Percentiles rank a stretch among this genome's conserved stretches.
phyloP scores from a whole-genome alignment of 2,888 invertebrate genomes.

The Cryptus armator region DNA sequence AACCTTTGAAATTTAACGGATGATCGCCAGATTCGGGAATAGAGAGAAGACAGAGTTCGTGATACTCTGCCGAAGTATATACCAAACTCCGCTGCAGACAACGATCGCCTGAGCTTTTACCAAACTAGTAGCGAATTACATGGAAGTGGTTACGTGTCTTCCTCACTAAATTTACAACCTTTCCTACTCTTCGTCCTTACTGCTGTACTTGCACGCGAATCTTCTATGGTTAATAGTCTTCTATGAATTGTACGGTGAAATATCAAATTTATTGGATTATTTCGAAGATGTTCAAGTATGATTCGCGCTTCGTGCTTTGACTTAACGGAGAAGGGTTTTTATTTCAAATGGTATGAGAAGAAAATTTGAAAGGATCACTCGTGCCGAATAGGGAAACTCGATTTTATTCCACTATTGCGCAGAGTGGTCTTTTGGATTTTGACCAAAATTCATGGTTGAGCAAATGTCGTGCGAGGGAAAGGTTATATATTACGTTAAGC shows the following conservation, averaged over 20 bases:
- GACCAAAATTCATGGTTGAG: slow-evolving; percentile 10
- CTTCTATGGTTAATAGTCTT: background rate
- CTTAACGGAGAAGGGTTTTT: slow-evolving; percentile 28
- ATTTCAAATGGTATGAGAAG: background rate
- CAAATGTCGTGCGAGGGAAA: slow-evolving; percentile 15
- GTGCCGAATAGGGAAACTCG: slow-evolving; percentile 4
- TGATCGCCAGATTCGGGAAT: slow-evolving; percentile 28
- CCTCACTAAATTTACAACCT: slow-evolving; percentile 21
- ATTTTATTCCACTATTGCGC: slow-evolving; percentile 46
- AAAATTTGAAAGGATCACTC: slow-evolving; percentile 43
- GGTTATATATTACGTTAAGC: slow-evolving; percentile 24
- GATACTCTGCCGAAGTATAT: slow-evolving; percentile 32
- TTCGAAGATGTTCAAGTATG: slow-evolving; percentile 21
- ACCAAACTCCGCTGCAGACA: slow-evolving; percentile 28
- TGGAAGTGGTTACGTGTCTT: slow-evolving; percentile 30
- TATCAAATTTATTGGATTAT: slow-evolving; percentile 34
- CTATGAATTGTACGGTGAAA: slow-evolving; percentile 3
- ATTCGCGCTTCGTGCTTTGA: slow-evolving; percentile 43
- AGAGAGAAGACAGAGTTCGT: slow-evolving; percentile 24
- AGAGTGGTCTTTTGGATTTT: slow-evolving; percentile 55
- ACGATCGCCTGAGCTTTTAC: slow-evolving; percentile 32
- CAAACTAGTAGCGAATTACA: slow-evolving; percentile 8
- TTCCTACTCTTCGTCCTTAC: background rate
- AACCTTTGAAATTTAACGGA: slow-evolving; percentile 52
- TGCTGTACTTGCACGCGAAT: slow-evolving; percentile 15